These are phyloP conservation scores for Leptopilina boulardi DNA, from an alignment of 1,140 invertebrate genomes.

Conservation along the genomic window DNA sequence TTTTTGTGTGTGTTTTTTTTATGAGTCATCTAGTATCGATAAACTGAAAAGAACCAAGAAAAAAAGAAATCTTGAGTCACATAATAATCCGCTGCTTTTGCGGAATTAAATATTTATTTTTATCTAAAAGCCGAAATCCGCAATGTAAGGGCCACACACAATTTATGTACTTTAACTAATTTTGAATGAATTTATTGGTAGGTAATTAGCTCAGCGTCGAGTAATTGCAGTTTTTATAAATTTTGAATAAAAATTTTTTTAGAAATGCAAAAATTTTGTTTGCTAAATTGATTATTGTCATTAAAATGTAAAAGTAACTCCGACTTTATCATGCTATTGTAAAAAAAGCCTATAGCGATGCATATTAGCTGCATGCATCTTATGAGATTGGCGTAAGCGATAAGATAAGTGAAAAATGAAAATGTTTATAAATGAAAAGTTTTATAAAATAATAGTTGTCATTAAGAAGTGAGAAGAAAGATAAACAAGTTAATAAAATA, in stretches of 20 bases:
- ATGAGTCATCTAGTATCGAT: constrained; percentile 69
- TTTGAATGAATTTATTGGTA: no score
- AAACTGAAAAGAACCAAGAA: constrained; percentile 69
- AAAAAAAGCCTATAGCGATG: neutral
- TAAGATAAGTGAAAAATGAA: constrained; percentile 39
- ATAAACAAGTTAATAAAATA: no score
- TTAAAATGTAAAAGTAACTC: neutral
- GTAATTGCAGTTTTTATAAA: no score
- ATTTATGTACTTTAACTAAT: neutral
- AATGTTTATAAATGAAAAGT: constrained; percentile 48
- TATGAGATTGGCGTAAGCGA: constrained; percentile 10
- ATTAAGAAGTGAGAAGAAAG: no score
- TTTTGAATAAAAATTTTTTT: no score
- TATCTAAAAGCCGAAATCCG: neutral
- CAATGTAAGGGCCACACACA: no score
- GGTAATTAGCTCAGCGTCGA: no score
- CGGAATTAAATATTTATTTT: neutral
- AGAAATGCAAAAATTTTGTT: constrained; percentile 6
- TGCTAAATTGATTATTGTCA: neutral
- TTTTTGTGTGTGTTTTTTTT: constrained; percentile 63
- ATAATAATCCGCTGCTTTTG: neutral
- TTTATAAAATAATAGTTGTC: no score
- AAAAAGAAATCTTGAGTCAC: constrained; percentile 43
- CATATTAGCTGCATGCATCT: constrained; percentile 27
- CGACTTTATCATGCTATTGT: constrained; percentile 7